Conservation (phyloP, 2,888 invertebrate genomes). For the Lasioglossum leucozonium region DNA sequence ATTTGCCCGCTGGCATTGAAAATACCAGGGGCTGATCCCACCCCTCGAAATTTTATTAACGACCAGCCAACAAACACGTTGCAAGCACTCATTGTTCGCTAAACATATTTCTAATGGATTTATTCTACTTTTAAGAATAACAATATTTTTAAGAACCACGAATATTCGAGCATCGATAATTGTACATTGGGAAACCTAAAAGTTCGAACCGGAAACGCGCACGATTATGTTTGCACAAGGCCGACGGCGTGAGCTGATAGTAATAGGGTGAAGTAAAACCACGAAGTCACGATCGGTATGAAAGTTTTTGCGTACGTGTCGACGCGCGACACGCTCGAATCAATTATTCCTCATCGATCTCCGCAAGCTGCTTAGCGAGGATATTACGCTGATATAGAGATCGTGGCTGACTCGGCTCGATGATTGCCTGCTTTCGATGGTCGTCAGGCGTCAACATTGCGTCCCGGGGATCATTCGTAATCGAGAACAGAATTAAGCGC, state of each 20-base stretch:
- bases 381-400: constrained; percentile 66
- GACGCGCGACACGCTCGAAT: constrained; percentile 28
- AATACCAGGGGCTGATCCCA: constrained; percentile 24
- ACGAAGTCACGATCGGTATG: constrained; percentile 6
- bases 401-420: constrained; percentile 54
- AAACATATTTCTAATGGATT: too few species aligned
- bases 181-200: too few species aligned
- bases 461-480: constrained; percentile 70
- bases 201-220: too few species aligned
- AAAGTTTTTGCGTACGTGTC: neutral
- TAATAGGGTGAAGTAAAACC: neutral
- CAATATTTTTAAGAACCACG: too few species aligned
- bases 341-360: constrained; percentile 37
- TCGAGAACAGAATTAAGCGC: constrained; percentile 72
- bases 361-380: constrained; percentile 26
- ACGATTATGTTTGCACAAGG: neutral
- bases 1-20: constrained; percentile 52
- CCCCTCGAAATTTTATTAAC: constrained; percentile 12
- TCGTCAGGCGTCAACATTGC: constrained; percentile 67
- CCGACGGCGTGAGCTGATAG: neutral
- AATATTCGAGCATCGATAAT: too few species aligned
- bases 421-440: constrained; percentile 66
- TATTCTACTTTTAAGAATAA: too few species aligned
- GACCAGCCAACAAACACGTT: neutral
- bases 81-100: neutral